Percentiles rank a stretch among this genome's conserved stretches.
Evolutionary conservation across 1,140 invertebrate species (phyloP).

Genomic region (Geopemphigus sp.): DNA sequence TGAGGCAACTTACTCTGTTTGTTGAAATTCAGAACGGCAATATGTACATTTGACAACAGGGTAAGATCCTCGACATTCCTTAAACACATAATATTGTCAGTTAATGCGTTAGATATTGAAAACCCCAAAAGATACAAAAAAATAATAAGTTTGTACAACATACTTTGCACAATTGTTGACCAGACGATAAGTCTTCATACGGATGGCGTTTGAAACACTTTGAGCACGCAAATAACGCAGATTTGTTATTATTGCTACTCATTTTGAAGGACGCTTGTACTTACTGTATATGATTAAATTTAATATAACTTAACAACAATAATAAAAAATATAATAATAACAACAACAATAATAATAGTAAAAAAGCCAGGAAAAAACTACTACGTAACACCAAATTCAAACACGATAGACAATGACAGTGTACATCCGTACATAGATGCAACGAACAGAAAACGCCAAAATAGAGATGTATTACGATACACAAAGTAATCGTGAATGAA

Average conservation of each 20-base stretch:
- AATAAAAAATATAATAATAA: not conserved
- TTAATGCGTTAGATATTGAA: not conserved
- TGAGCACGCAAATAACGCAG: slow-evolving; percentile 82
- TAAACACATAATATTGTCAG: slow-evolving; percentile 55
- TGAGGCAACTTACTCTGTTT: slow-evolving; percentile 72
- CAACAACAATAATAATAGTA: not conserved
- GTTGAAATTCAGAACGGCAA: slow-evolving; percentile 95
- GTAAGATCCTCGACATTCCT: slow-evolving; percentile 93
- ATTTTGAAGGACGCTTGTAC: not conserved
- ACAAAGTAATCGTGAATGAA: not conserved
- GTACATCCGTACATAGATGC: slow-evolving; percentile 37
- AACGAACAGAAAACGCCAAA: slow-evolving; percentile 10
- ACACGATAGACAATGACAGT: not conserved
- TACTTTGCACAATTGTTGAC: slow-evolving; percentile 95
- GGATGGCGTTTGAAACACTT: slow-evolving; percentile 91
- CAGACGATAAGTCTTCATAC: slow-evolving; percentile 90
- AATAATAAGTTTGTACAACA: slow-evolving; percentile 47
- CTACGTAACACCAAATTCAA: too few species aligned
- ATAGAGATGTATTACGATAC: too few species aligned
- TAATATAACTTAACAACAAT: not conserved
- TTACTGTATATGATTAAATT: too few species aligned
- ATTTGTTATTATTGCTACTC: slow-evolving; percentile 15
- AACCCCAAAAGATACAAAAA: not conserved
- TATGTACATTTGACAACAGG: slow-evolving; percentile 96
- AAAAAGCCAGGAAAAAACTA: slow-evolving; percentile 61